These are phyloP conservation scores for Magallana nippona DNA, from an alignment of 2,888 invertebrate species.

Conservation along the genomic window DNA sequence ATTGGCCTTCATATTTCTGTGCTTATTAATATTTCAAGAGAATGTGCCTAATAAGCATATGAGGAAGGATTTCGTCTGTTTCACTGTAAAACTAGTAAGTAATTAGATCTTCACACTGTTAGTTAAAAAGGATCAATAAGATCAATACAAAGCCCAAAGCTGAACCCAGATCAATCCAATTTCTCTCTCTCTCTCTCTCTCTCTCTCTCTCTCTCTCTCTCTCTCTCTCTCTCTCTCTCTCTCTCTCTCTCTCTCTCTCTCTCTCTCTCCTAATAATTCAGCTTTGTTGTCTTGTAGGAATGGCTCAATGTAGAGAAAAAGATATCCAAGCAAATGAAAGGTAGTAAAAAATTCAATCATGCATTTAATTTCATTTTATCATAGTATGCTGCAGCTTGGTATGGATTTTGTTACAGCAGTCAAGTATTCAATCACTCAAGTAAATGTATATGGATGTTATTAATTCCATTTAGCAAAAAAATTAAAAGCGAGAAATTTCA, in stretches of 20 bases:
- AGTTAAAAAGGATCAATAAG: not conserved
- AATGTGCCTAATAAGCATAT: no score
- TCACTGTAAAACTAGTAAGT: no score
- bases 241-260: no score
- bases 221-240: not conserved
- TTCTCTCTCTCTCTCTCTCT: not conserved
- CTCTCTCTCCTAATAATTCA: not conserved
- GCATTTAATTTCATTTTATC: not conserved
- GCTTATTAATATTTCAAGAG: not conserved
- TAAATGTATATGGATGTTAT: no score
- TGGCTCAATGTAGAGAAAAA: conserved; percentile 96
- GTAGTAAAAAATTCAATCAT: conserved; percentile 80
- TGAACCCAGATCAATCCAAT: no score
- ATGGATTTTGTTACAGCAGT: no score
- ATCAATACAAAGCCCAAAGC: not conserved
- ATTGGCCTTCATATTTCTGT: not conserved
- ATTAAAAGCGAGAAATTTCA: no score
- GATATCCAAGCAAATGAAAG: conserved; percentile 93
- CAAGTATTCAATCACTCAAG: no score
- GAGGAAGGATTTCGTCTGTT: no score
- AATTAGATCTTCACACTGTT: no score
- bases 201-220: not conserved
- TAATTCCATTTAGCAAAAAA: no score
- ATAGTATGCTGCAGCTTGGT: no score
- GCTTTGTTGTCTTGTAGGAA: conserved; percentile 78